Conservation (phyloP, 2,797 vertebrate species). For the Pteropus rufus region DNA sequence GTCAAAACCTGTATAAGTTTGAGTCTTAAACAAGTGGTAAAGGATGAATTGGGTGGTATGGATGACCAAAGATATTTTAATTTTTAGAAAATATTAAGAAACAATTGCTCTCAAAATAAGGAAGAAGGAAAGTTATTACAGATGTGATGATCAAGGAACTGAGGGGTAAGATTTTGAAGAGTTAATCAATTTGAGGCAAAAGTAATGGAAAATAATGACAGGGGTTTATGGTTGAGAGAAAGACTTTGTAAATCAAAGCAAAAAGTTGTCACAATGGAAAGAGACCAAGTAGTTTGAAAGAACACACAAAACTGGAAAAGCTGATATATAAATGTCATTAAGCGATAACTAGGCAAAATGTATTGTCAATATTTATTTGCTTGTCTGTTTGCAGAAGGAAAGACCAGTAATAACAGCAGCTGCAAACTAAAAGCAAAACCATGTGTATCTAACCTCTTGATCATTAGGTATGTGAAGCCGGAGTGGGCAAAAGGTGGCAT, state of each 20-base stretch:
- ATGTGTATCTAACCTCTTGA: not conserved
- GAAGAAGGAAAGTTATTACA: not conserved
- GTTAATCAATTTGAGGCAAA: not conserved
- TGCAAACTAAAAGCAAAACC: not conserved
- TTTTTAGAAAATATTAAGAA: not conserved
- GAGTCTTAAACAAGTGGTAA: not conserved
- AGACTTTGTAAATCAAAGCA: not conserved
- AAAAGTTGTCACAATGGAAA: not conserved
- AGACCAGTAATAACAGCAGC: not conserved
- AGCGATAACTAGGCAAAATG: not conserved
- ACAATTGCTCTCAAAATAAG: not conserved
- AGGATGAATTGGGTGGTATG: not conserved
- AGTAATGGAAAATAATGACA: not conserved
- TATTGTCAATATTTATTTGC: not conserved
- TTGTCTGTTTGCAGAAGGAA: not conserved
- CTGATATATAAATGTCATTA: not conserved
- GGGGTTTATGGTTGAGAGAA: not conserved
- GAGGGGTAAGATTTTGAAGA: not conserved
- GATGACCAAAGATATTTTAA: not conserved
- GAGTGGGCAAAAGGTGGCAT: not conserved
- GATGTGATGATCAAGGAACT: not conserved
- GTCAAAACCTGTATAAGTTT: rapidly evolving
- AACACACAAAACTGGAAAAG: not conserved
- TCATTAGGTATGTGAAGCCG: not conserved
- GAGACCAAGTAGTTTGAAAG: not conserved